Conservation (phyloP, 2,113 vertebrate species). For the Strix aluco region DNA sequence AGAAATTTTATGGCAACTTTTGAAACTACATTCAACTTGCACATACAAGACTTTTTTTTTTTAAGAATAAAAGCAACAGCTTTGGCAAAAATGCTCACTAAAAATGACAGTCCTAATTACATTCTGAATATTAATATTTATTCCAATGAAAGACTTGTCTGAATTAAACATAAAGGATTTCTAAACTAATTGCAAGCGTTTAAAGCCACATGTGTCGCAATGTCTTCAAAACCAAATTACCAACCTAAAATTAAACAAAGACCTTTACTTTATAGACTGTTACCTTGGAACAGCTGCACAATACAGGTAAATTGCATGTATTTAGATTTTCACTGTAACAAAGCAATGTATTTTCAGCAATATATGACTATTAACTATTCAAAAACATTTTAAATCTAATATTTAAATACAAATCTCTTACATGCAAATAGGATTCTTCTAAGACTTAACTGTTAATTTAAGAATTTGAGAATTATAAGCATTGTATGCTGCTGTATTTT, state of each 20-base stretch:
- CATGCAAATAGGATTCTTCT: neutral
- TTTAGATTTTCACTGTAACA: neutral
- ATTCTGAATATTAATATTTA: neutral
- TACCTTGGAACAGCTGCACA: neutral
- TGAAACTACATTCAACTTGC: neutral
- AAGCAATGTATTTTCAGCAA: neutral
- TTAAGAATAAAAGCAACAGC: neutral
- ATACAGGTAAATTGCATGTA: neutral
- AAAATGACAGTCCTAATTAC: neutral
- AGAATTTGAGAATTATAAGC: neutral
- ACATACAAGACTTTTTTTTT: neutral
- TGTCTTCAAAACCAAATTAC: neutral
- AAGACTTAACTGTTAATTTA: neutral
- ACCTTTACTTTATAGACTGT: neutral
- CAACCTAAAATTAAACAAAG: neutral
- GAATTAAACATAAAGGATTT: neutral
- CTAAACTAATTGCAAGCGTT: neutral
- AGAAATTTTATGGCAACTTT: neutral
- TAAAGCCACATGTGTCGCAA: neutral
- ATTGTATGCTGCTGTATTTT: neutral
- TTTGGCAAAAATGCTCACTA: neutral
- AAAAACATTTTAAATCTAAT: neutral
- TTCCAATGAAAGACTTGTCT: neutral
- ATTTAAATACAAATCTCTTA: neutral
- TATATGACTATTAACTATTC: neutral